Percentiles rank a stretch among this genome's conserved stretches.
These are phyloP conservation scores for Scolopax rusticola DNA, from an alignment of 2,797 vertebrate genomes.

Conservation along the genomic window DNA sequence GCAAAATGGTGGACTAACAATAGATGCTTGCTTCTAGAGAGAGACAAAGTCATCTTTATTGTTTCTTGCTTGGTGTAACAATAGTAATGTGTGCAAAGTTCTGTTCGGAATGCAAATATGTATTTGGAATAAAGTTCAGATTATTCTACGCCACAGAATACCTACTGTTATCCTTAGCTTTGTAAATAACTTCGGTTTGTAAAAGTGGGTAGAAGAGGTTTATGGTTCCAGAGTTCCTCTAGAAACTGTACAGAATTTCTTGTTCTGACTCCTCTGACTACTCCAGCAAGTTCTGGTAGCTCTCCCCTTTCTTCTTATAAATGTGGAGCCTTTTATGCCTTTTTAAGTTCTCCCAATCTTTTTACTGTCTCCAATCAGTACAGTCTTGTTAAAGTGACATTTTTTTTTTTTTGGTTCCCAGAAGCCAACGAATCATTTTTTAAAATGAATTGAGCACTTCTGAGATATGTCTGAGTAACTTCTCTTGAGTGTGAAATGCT, in stretches of 20 bases:
- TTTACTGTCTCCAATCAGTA: neutral
- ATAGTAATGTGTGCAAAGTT: neutral
- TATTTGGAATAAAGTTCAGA: neutral
- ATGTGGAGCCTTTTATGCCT: neutral
- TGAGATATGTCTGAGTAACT: neutral
- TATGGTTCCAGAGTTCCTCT: neutral
- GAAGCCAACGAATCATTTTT: neutral
- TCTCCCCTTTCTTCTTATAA: neutral
- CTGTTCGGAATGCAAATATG: neutral
- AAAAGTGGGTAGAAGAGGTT: neutral
- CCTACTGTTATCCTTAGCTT: neutral
- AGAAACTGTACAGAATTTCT: neutral
- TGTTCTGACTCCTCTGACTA: neutral
- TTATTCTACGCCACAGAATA: neutral
- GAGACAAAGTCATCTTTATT: neutral
- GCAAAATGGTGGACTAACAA: neutral
- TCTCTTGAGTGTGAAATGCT: neutral
- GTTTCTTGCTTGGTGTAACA: neutral
- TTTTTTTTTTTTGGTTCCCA: neutral
- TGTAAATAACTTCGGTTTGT: conserved; percentile 62
- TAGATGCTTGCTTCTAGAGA: neutral
- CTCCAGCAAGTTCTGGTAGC: conserved; percentile 83
- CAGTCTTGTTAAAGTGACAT: neutral
- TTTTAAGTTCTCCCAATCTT: neutral
- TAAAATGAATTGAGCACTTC: neutral